A percentile compares a stretch with the other conserved stretches of the same genome.
These are phyloP conservation scores for Sycophaga agraensis DNA, from an alignment of 1,140 invertebrate species.

Conservation along the genomic window DNA sequence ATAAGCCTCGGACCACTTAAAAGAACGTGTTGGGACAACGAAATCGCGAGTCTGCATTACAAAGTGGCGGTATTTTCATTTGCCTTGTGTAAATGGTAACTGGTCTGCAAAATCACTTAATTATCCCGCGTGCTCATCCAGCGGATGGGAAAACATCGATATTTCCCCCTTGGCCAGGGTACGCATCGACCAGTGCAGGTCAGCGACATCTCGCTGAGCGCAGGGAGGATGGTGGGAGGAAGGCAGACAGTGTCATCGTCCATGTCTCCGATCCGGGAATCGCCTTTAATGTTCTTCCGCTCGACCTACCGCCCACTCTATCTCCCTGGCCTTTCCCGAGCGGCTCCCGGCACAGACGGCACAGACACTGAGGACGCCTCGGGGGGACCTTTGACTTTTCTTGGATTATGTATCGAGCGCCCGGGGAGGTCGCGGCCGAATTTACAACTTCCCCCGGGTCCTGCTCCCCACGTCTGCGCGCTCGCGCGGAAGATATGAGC, in stretches of 20 bases:
- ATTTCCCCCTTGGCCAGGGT: no score
- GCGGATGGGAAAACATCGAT: no score
- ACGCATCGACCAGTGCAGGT: not conserved
- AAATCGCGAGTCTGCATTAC: no score
- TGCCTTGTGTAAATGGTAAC: no score
- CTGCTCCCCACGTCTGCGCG: not conserved
- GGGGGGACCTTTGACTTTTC: constrained; percentile 25
- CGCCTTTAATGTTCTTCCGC: constrained; percentile 30
- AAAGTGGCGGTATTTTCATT: no score
- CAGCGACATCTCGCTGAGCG: not conserved
- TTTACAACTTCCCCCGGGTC: constrained; percentile 21
- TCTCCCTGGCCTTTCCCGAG: constrained; percentile 10
- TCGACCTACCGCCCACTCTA: constrained; percentile 9
- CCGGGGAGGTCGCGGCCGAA: constrained; percentile 2
- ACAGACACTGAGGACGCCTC: constrained; percentile 2
- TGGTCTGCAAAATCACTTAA: no score
- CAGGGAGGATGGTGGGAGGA: constrained; percentile 7
- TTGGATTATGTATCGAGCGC: constrained; percentile 24
- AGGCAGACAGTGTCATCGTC: constrained; percentile 8
- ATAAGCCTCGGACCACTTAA: no score
- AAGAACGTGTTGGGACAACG: no score
- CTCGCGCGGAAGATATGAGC: constrained; percentile 11
- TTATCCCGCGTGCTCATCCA: no score
- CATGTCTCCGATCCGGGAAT: constrained; percentile 18
- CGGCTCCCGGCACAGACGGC: not conserved